Conservation (phyloP, 2,113 vertebrate species). For the Rafetus swinhoei region DNA sequence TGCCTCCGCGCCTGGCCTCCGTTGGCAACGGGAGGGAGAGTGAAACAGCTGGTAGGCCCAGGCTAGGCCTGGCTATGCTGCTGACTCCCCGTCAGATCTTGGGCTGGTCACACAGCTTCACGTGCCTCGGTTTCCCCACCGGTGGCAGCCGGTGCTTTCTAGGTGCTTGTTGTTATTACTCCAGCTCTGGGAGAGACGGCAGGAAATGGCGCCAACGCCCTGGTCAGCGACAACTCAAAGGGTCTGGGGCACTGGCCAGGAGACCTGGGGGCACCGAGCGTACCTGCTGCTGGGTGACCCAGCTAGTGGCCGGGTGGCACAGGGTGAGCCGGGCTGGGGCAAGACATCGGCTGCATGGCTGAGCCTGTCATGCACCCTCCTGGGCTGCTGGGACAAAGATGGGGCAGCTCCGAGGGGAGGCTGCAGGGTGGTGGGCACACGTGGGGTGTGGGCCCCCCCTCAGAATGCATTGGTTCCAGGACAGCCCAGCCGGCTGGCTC, state of each 20-base stretch:
- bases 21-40: too few species aligned
- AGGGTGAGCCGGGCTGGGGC: not conserved
- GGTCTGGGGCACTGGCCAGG: too few species aligned
- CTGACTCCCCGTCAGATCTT: not conserved
- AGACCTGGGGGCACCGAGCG: too few species aligned
- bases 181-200: not conserved
- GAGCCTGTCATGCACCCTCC: not conserved
- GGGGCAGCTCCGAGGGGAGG: constrained; percentile 22
- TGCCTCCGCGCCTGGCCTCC: too few species aligned
- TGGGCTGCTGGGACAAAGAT: not conserved
- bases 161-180: not conserved
- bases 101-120: not conserved
- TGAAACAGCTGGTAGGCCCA: too few species aligned
- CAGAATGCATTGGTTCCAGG: constrained; percentile 90
- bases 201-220: not conserved
- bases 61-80: not conserved
- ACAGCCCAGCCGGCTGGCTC: constrained; percentile 87
- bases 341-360: accelerated
- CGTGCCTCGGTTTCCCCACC: not conserved
- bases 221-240: not conserved
- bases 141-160: not conserved
- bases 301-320: not conserved
- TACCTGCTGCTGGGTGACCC: not conserved
- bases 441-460: constrained; percentile 77
- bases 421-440: not conserved